Evolutionary conservation across 2,888 invertebrate genomes (phyloP).

Genomic region (Dryobota labecula): DNA sequence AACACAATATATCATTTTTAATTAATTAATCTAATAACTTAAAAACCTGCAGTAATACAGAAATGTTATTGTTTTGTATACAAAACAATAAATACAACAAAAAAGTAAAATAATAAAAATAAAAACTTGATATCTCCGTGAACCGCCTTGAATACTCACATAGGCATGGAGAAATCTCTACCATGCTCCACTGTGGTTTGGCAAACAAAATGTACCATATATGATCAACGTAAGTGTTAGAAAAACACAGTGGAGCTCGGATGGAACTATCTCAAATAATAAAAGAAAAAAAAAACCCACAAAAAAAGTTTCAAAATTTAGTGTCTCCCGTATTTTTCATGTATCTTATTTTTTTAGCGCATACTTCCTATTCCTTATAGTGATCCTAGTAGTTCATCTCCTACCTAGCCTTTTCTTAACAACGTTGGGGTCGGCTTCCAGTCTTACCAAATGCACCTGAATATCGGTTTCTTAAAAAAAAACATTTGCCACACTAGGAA

Average conservation of each 20-base stretch:
- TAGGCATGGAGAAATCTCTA: background rate
- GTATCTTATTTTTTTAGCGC: background rate
- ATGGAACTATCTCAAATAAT: background rate
- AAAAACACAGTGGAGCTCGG: slow-evolving; percentile 13
- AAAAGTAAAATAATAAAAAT: background rate
- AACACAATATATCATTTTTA: background rate
- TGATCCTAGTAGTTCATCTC: background rate
- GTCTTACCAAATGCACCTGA: background rate
- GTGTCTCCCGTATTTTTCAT: background rate
- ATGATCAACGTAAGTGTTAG: slow-evolving; percentile 21
- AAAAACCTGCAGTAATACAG: background rate
- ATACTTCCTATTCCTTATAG: background rate
- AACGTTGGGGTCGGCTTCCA: background rate
- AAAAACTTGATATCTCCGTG: background rate
- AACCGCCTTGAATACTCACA: background rate
- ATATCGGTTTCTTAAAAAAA: background rate
- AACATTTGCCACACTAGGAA: too few species aligned
- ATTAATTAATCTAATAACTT: background rate
- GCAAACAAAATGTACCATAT: slow-evolving; percentile 39
- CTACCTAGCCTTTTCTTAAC: background rate
- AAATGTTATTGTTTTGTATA: background rate
- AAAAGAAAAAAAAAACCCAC: background rate
- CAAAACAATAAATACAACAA: too few species aligned
- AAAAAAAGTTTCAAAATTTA: background rate
- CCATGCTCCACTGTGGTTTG: slow-evolving; percentile 32